Evolutionary conservation across 2,797 vertebrate genomes (phyloP).

Genomic region (Siniperca undulata): DNA sequence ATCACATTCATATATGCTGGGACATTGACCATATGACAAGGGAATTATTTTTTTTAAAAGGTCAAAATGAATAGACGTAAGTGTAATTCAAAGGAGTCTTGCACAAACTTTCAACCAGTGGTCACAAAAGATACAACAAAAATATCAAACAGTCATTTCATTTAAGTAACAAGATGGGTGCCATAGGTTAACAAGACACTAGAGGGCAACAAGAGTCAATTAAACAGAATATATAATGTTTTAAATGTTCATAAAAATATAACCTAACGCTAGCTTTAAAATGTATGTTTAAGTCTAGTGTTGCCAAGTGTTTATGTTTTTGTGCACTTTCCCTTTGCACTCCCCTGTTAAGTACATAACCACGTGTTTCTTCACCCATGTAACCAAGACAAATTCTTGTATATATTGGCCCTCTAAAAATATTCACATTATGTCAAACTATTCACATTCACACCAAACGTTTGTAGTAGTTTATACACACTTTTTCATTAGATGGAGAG

Average conservation of each 20-base stretch:
- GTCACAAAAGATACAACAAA: neutral
- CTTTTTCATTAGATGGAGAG: neutral
- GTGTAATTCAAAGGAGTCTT: neutral
- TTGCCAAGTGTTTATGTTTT: neutral
- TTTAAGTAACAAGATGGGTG: neutral
- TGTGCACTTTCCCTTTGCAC: neutral
- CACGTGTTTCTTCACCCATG: neutral
- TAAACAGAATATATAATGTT: neutral
- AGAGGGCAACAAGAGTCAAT: neutral
- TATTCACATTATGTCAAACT: neutral
- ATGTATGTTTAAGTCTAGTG: too few relatives aligned
- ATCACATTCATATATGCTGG: neutral
- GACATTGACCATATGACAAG: neutral
- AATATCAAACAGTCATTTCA: neutral
- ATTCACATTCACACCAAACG: neutral
- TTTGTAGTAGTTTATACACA: neutral
- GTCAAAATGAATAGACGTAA: too few relatives aligned
- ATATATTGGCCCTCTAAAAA: neutral
- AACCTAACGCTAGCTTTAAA: too few relatives aligned
- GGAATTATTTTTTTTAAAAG: too few relatives aligned
- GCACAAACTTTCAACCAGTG: neutral
- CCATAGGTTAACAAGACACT: neutral
- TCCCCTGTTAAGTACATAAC: neutral
- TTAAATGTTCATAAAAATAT: neutral
- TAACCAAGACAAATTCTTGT: neutral